Evolutionary conservation across 2,888 invertebrate genomes (phyloP).

Genomic region (Cordilura impudica): DNA sequence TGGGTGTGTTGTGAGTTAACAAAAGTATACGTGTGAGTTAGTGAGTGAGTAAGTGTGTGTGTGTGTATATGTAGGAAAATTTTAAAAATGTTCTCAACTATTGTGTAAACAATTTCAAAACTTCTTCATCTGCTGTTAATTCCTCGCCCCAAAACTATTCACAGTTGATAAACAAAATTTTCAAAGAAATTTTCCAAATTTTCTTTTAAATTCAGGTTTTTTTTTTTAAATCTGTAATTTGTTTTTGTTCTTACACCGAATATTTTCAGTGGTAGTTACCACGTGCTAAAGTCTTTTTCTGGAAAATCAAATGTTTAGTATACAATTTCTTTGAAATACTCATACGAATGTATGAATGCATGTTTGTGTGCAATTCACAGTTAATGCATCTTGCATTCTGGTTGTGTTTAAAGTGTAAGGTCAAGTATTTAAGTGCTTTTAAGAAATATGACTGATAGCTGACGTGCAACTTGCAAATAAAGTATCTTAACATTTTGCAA

Average conservation of each 20-base stretch:
- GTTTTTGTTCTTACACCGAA: not conserved
- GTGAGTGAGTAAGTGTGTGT: not conserved
- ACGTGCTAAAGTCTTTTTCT: no score
- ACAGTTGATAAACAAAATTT: not conserved
- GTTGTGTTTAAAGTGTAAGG: slow-evolving; percentile 49
- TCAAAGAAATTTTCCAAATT: not conserved
- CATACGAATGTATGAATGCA: no score
- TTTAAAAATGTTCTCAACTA: not conserved
- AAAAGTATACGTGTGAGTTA: not conserved
- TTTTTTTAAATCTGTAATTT: not conserved
- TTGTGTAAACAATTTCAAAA: not conserved
- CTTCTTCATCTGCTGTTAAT: not conserved
- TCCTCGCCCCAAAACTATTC: no score
- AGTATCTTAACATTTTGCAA: no score
- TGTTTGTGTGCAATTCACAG: no score
- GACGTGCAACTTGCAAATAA: not conserved
- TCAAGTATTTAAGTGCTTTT: slow-evolving; percentile 46
- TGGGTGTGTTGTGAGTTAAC: not conserved
- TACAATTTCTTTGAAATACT: no score
- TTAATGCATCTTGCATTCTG: slow-evolving; percentile 20
- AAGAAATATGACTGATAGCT: slow-evolving; percentile 13
- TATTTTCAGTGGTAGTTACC: not conserved
- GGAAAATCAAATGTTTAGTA: no score
- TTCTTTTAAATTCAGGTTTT: not conserved
- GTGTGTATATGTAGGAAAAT: not conserved